A percentile compares a stretch with the other conserved stretches of the same genome.
These are phyloP conservation scores for Nasonia longicornis DNA, from an alignment of 1,140 invertebrate genomes.

Conservation along the genomic window DNA sequence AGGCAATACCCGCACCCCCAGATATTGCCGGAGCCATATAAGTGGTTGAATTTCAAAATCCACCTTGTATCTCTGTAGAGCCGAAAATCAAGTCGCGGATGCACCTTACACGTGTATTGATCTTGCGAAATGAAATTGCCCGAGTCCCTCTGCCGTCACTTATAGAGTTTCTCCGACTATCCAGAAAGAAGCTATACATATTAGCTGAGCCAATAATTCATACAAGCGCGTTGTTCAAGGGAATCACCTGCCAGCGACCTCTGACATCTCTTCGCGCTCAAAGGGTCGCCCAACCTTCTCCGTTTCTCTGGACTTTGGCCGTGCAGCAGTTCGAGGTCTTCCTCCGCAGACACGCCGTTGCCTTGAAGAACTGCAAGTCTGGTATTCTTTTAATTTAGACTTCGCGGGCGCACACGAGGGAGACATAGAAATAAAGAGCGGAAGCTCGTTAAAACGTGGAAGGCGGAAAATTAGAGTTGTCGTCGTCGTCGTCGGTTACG, in stretches of 20 bases:
- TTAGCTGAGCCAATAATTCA: not conserved
- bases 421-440: not conserved
- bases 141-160: not conserved
- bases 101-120: not conserved
- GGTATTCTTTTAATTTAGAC: not conserved
- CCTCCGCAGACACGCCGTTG: not conserved
- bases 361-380: conserved; percentile 5
- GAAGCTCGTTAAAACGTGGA: not conserved
- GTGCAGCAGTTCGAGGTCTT: conserved; percentile 32
- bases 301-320: conserved; percentile 25
- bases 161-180: not conserved
- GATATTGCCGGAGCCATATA: not conserved
- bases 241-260: not conserved
- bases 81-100: not conserved
- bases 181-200: not conserved
- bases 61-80: not conserved
- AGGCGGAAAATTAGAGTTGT: not conserved
- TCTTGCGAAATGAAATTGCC: not conserved
- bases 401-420: no score
- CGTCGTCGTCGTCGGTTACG: not conserved
- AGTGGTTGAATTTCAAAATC: not conserved
- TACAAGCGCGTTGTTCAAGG: not conserved
- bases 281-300: conserved; percentile 3
- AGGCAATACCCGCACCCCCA: not conserved
- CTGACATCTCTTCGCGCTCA: not conserved